phyloP scores from a whole-genome alignment of 2,113 vertebrate species.

The Melanerpes aurifrons region DNA sequence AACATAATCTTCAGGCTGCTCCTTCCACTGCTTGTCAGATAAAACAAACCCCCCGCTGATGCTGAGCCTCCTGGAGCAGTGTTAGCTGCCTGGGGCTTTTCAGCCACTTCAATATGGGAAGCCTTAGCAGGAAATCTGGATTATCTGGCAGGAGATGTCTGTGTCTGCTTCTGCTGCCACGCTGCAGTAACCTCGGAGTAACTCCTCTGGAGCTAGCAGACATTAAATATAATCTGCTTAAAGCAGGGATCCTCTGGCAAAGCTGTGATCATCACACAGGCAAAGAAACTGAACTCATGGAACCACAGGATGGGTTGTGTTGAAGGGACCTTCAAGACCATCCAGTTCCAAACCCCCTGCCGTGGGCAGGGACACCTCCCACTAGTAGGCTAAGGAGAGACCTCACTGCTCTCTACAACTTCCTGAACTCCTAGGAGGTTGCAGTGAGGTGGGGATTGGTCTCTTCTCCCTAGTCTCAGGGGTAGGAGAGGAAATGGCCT shows the following conservation, averaged over 20 bases:
- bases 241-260: background rate
- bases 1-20: background rate
- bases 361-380: too few species aligned
- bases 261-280: background rate
- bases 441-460: too few species aligned
- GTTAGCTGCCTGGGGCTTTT: background rate
- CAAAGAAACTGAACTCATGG: background rate
- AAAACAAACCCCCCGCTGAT: slow-evolving; percentile 3
- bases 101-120: background rate
- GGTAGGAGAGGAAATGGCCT: too few species aligned
- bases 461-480: too few species aligned
- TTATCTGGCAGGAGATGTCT: background rate
- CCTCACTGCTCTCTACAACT: too few species aligned
- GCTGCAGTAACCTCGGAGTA: background rate
- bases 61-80: background rate
- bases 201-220: background rate
- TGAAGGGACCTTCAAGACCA: too few species aligned
- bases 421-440: too few species aligned
- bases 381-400: too few species aligned
- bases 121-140: background rate
- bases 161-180: background rate
- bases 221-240: background rate
- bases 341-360: too few species aligned
- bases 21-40: background rate
- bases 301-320: too few species aligned